A percentile compares a stretch with the other conserved stretches of the same genome.
These are phyloP conservation scores for Nomada flava DNA, from an alignment of 2,888 invertebrate species.

Conservation along the genomic window DNA sequence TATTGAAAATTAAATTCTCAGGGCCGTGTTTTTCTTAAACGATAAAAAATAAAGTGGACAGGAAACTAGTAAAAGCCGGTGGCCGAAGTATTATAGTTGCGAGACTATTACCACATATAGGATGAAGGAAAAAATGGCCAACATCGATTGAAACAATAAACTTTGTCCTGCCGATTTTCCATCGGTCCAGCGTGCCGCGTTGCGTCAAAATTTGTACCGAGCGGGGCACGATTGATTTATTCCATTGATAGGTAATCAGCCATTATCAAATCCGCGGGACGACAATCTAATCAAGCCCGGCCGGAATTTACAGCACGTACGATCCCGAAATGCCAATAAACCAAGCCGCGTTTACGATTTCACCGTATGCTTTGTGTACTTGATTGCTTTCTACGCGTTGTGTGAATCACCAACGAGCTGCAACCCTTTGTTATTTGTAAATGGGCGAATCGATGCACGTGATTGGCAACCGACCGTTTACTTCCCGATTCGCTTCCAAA, in stretches of 20 bases:
- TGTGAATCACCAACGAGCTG: slow-evolving; percentile 57
- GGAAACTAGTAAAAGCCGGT: neutral
- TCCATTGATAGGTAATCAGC: slow-evolving; percentile 60
- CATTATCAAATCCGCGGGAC: slow-evolving; percentile 57
- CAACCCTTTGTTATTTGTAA: slow-evolving; percentile 60
- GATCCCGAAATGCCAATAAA: slow-evolving; percentile 60
- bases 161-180: neutral
- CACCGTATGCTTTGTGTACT: slow-evolving; percentile 57
- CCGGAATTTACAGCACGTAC: slow-evolving; percentile 57
- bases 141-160: slow-evolving; percentile 8
- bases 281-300: slow-evolving; percentile 57
- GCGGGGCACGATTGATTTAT: slow-evolving; percentile 37
- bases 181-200: neutral
- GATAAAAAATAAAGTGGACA: neutral
- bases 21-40: neutral
- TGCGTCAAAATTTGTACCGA: slow-evolving; percentile 14
- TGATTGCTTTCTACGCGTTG: slow-evolving; percentile 56
- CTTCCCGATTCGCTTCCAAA: neutral
- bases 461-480: slow-evolving; percentile 40
- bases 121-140: neutral
- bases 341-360: slow-evolving; percentile 59
- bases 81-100: neutral
- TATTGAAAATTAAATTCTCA: neutral
- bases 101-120: neutral
- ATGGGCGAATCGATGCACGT: slow-evolving; percentile 51